phyloP scores from a whole-genome alignment of 2,113 vertebrate genomes.

The Prolemur simus region DNA sequence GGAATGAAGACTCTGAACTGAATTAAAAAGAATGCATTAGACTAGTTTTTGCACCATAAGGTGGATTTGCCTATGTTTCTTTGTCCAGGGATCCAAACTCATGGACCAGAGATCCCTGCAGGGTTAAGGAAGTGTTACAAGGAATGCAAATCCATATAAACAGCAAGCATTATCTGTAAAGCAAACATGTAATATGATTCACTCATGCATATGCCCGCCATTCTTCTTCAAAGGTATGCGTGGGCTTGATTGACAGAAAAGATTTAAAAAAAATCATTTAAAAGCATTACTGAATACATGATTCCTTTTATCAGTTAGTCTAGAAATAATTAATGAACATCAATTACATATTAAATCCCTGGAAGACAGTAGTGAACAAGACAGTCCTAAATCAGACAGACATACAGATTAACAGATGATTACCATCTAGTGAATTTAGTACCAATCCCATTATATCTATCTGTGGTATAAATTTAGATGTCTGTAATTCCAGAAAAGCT shows the following conservation, averaged over 20 bases:
- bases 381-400: slow-evolving; percentile 5
- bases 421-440: slow-evolving; percentile 32
- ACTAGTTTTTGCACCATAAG: neutral
- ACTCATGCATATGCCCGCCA: neutral
- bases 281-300: neutral
- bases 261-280: neutral
- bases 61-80: neutral
- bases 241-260: slow-evolving; percentile 35
- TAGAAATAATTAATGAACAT: slow-evolving; percentile 36
- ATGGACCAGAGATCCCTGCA: neutral
- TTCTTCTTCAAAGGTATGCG: slow-evolving; percentile 10
- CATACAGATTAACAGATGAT: neutral
- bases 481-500: slow-evolving; percentile 28
- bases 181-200: neutral
- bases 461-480: neutral
- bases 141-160: neutral
- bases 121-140: neutral
- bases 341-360: neutral
- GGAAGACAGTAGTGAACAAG: neutral
- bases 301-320: slow-evolving; percentile 28
- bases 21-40: neutral
- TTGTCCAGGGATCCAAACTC: neutral
- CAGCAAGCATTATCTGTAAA: neutral
- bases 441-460: neutral
- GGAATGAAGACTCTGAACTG: neutral